Evolutionary conservation across 2,113 vertebrate species (phyloP).

Genomic region (Scolopax mira): DNA sequence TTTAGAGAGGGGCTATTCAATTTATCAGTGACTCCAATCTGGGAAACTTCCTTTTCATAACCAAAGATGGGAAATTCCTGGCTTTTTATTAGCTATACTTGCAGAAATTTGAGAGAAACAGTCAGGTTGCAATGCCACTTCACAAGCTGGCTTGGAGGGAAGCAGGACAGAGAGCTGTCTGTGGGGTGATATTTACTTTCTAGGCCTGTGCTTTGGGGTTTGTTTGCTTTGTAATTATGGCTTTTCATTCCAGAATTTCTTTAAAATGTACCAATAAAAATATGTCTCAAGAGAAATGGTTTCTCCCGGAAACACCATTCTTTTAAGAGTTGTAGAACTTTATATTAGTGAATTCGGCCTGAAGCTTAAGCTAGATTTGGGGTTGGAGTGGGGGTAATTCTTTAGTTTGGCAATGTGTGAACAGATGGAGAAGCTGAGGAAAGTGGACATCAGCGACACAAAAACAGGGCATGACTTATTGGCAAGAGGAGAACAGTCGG

Average conservation of each 20-base stretch:
- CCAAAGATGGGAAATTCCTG: slow-evolving; percentile 9
- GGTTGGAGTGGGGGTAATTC: background rate
- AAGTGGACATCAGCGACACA: background rate
- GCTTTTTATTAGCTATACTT: slow-evolving; percentile 1
- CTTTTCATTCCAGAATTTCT: background rate
- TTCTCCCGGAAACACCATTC: background rate
- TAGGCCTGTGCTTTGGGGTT: background rate
- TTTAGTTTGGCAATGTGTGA: background rate
- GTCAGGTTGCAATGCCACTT: background rate
- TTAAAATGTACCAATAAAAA: background rate
- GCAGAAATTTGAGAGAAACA: background rate
- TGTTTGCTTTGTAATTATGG: background rate
- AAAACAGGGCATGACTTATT: background rate
- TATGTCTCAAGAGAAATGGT: background rate
- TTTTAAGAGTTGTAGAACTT: background rate
- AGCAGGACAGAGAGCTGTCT: background rate
- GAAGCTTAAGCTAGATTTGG: background rate
- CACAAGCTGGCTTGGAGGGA: background rate
- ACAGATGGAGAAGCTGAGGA: background rate
- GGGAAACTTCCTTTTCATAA: slow-evolving; percentile 41
- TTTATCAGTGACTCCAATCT: slow-evolving; percentile 37
- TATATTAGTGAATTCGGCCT: background rate
- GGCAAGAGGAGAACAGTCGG: background rate
- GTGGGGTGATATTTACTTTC: background rate
- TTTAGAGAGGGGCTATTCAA: background rate